phyloP scores from a whole-genome alignment of 2,797 vertebrate genomes.

The Channa striata region DNA sequence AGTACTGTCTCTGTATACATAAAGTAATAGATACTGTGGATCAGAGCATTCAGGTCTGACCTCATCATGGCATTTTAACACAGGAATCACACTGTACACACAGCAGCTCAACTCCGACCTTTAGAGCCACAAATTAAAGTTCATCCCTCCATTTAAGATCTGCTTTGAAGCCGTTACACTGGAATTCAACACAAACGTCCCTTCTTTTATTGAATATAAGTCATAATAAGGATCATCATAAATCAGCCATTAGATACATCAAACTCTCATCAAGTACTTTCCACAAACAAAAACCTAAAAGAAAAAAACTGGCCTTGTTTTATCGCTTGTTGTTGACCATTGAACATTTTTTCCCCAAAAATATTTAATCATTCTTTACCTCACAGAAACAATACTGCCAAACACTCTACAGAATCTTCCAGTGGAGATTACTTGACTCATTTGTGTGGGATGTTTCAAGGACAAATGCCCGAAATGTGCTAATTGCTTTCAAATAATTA shows the following conservation, averaged over 20 bases:
- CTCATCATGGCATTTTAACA: conserved; percentile 64
- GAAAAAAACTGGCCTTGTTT: conserved; percentile 25
- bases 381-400: conserved; percentile 53
- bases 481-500: conserved; percentile 5
- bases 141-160: conserved; percentile 41
- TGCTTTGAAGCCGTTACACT: conserved; percentile 21
- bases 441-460: not conserved
- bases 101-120: conserved; percentile 49
- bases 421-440: not conserved
- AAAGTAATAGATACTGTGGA: conserved; percentile 66
- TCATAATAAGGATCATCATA: conserved; percentile 62
- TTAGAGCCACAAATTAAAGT: conserved; percentile 27
- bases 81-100: conserved; percentile 66
- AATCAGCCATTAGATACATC: conserved; percentile 42
- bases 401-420: conserved; percentile 45
- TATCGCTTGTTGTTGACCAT: not conserved
- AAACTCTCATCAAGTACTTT: conserved; percentile 46
- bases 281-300: conserved; percentile 24
- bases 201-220: conserved; percentile 40
- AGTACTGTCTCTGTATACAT: conserved; percentile 76
- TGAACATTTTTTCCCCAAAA: conserved; percentile 12
- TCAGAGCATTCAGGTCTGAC: conserved; percentile 76
- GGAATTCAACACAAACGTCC: conserved; percentile 41
- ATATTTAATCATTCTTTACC: conserved; percentile 31
- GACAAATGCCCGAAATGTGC: conserved; percentile 4